Base-by-base conservation (phyloP, 2,888 invertebrate genomes). In the Rhodophaea formosa region DNA sequence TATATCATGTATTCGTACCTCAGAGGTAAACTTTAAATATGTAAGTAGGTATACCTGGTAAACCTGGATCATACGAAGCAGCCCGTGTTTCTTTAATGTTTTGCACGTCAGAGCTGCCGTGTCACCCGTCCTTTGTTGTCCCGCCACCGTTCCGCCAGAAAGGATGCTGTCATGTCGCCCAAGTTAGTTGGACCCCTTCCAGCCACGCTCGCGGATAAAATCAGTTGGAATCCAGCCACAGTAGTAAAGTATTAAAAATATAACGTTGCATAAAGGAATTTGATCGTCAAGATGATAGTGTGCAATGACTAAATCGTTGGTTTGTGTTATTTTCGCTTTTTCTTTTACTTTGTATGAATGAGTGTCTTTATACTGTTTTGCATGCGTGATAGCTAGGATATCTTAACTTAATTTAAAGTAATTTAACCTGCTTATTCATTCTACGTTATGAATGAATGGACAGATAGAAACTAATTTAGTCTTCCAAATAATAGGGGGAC, bases 121-220 rank as follows among this genome's bases (percentile, higher is more conserved):
- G 62, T 62, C 61, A 62, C 59, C 52, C 53, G 54, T 60, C 62
- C 61, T 62, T 65, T 62, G 62, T 62, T 59, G 54, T 56, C 53
- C 52, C 16, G 58, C 59, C 73, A 77, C 77, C 68, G 71, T 75
- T 72, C 68, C 68, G 71, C 72, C 76, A 77, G 67, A 73, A 71
- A 77, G 72, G 77, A 77, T 76, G 70, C 65, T 77, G 82, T 77
- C 82, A 76, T 80, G 82, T 82, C 84, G 75, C 68, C 66, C 62
- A 79, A 85, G 71, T 85, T 84, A 79, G 78, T 86, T 88, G 88
- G 87, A 84, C 66, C 72, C 66, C 62, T 74, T 86, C 86, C 88
- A 87, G 77, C 64, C 66, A 75, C 72, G 72, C 64, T 70, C 62
- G 60, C 70, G 69, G 66, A 72, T 72, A 72, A 80, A 80, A 82